Conservation (phyloP, 2,113 vertebrate species). For the Promerops cafer region DNA sequence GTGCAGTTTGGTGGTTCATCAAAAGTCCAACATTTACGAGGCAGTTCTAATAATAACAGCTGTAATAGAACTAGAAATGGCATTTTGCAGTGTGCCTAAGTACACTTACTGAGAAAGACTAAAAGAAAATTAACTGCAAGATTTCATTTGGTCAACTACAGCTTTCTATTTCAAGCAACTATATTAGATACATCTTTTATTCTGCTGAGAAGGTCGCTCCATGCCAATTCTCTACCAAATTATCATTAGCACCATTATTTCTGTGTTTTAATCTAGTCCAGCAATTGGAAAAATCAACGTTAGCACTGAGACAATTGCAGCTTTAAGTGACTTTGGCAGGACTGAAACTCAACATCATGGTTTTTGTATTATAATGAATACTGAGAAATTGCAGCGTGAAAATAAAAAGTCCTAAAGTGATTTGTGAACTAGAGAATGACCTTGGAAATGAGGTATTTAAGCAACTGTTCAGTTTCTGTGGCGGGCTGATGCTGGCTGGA, state of each 20-base stretch:
- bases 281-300: not conserved
- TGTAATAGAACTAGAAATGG: not conserved
- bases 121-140: not conserved
- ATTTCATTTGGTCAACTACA: not conserved
- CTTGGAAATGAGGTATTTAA: not conserved
- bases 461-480: not conserved
- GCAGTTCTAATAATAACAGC: not conserved
- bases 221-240: not conserved
- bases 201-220: not conserved
- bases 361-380: not conserved
- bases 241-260: slow-evolving; percentile 17
- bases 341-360: not conserved
- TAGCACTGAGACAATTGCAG: not conserved
- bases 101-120: not conserved
- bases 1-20: not conserved
- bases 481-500: not conserved
- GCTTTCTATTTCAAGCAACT: not conserved
- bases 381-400: not conserved
- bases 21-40: not conserved
- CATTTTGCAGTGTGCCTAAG: not conserved
- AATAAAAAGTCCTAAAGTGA: not conserved
- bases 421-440: not conserved
- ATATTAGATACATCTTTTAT: not conserved
- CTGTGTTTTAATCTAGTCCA: not conserved
- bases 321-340: not conserved